phyloP scores from a whole-genome alignment of 2,113 vertebrate species.

The Coptodon rendalli region DNA sequence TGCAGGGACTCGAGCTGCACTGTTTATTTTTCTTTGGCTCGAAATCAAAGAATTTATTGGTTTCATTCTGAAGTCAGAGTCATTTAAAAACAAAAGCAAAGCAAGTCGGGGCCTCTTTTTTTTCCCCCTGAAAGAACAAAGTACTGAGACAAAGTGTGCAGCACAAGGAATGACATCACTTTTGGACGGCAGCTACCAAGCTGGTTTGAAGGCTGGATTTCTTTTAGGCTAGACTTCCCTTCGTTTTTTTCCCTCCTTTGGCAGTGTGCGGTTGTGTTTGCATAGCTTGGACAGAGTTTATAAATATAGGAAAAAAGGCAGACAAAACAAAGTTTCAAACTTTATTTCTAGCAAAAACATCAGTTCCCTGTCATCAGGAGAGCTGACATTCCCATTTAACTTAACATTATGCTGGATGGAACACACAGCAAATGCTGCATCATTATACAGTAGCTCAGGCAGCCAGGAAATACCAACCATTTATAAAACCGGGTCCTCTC shows the following conservation, averaged over 20 bases:
- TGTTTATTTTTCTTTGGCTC: slow-evolving; percentile 41
- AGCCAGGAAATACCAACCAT: slow-evolving; percentile 50
- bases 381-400: slow-evolving; percentile 12
- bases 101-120: slow-evolving; percentile 17
- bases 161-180: slow-evolving; percentile 63
- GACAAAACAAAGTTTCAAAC: slow-evolving; percentile 51
- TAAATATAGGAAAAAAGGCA: slow-evolving; percentile 41
- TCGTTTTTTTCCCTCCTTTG: neutral
- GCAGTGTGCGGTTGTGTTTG: slow-evolving; percentile 32
- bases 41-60: slow-evolving; percentile 49
- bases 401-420: slow-evolving; percentile 20
- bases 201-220: slow-evolving; percentile 44
- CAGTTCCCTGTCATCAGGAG: neutral
- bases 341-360: slow-evolving; percentile 67
- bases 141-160: slow-evolving; percentile 56
- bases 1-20: neutral
- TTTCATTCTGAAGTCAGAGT: slow-evolving; percentile 32
- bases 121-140: slow-evolving; percentile 40
- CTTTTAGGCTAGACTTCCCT: slow-evolving; percentile 10
- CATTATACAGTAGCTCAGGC: slow-evolving; percentile 60
- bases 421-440: slow-evolving; percentile 23
- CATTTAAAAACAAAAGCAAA: slow-evolving; percentile 39
- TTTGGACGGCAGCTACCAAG: slow-evolving; percentile 44
- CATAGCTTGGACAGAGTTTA: slow-evolving; percentile 41
- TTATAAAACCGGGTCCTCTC: slow-evolving; percentile 46